phyloP scores from a whole-genome alignment of 1,140 invertebrate species.

The Neodiprion virginianus region DNA sequence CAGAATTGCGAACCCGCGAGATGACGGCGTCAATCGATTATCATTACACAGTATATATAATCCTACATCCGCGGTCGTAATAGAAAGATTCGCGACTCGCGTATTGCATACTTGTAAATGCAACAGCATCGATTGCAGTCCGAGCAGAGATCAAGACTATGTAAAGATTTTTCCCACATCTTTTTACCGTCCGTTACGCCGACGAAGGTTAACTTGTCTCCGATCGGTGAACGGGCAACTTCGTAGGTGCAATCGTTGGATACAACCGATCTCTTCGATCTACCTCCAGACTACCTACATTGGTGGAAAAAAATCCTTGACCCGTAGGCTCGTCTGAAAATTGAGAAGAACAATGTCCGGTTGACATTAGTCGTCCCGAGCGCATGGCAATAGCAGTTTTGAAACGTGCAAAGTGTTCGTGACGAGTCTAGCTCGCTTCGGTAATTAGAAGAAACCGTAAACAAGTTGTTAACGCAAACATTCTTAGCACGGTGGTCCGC shows the following conservation, averaged over 20 bases:
- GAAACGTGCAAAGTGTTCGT: not conserved
- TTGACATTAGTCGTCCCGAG: not conserved
- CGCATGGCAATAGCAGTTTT: not conserved
- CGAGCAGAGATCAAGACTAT: not conserved
- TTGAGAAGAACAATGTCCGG: no score
- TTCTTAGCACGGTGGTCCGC: no score
- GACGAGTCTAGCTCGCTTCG: not conserved
- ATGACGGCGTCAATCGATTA: no score
- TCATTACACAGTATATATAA: no score
- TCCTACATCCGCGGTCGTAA: not conserved
- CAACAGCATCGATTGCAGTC: not conserved
- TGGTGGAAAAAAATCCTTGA: no score
- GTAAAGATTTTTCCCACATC: not conserved
- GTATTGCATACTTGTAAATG: no score
- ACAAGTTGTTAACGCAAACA: not conserved
- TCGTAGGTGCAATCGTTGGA: no score
- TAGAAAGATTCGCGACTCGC: not conserved
- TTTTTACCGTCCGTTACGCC: not conserved
- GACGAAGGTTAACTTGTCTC: slow-evolving; percentile 7
- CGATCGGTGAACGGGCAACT: no score
- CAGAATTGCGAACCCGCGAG: no score
- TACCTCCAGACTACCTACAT: no score
- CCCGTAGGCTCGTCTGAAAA: no score
- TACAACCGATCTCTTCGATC: no score
- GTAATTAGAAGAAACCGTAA: slow-evolving; percentile 4